Conservation (phyloP, 1,140 invertebrate species). For the Steinernema khuongi region DNA sequence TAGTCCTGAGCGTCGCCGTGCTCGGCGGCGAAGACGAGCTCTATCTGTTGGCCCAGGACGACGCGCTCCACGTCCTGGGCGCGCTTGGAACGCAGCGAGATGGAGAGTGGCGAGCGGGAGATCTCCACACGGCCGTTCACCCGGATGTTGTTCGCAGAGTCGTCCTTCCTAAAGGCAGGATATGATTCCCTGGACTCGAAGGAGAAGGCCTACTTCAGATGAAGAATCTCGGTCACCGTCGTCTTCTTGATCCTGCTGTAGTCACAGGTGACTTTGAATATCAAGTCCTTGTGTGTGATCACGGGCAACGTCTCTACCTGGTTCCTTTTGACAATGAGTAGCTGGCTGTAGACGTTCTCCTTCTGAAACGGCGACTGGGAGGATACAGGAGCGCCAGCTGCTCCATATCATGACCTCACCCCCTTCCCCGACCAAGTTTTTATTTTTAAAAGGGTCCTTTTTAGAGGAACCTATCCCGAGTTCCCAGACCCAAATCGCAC, state of each 20-base stretch:
- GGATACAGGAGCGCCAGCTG: neutral
- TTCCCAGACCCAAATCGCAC: no score
- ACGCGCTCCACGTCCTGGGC: neutral
- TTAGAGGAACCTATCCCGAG: no score
- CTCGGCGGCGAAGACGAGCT: neutral
- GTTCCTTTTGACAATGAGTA: neutral
- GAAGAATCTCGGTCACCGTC: neutral
- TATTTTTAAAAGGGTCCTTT: no score
- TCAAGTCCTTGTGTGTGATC: neutral
- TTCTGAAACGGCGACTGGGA: no score
- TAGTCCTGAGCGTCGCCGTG: neutral
- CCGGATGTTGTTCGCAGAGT: neutral
- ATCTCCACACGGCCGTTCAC: neutral
- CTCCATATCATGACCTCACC: neutral
- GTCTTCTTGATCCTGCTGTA: neutral
- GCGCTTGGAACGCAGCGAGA: neutral
- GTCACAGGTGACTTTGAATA: neutral
- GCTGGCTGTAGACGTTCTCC: constrained; percentile 1
- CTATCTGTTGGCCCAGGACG: neutral
- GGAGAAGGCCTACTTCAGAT: neutral
- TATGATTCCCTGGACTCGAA: neutral
- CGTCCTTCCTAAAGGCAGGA: neutral
- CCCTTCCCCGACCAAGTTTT: no score
- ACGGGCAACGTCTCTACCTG: neutral
- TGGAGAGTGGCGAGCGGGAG: neutral